Conservation (phyloP, 92 coral and sea anemone species). For the Hydrozoanthus gracilis region DNA sequence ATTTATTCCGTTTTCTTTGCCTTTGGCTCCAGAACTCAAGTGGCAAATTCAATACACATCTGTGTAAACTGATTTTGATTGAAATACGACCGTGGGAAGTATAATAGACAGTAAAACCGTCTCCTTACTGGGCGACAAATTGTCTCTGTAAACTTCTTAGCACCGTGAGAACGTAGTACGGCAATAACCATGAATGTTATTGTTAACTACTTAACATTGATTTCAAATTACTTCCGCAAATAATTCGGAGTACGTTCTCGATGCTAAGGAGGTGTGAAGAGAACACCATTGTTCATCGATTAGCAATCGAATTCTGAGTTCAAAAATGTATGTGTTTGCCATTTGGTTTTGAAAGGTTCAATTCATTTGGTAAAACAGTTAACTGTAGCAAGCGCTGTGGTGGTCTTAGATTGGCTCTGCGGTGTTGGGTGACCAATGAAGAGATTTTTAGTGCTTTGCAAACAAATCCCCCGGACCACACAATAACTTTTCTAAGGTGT, state of each 20-base stretch:
- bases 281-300: neutral
- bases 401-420: neutral
- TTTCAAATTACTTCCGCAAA: conserved; percentile 35
- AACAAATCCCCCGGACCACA: conserved; percentile 45
- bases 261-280: conserved; percentile 10
- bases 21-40: neutral
- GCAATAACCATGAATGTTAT: neutral
- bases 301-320: neutral
- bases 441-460: neutral
- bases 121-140: conserved; percentile 37
- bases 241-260: conserved; percentile 9
- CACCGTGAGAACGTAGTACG: conserved; percentile 39
- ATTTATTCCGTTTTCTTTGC: neutral
- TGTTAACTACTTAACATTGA: conserved; percentile 16
- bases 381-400: neutral
- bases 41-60: neutral
- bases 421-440: neutral
- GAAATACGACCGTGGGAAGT: conserved; percentile 49
- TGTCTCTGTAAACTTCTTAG: conserved; percentile 45
- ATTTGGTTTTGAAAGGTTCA: neutral
- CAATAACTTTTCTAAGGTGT: neutral
- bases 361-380: conserved; percentile 16
- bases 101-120: conserved; percentile 13
- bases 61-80: neutral
- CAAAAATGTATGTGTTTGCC: neutral